Conservation (phyloP, 2,888 invertebrate species). For the Polydrusus tereticollis region DNA sequence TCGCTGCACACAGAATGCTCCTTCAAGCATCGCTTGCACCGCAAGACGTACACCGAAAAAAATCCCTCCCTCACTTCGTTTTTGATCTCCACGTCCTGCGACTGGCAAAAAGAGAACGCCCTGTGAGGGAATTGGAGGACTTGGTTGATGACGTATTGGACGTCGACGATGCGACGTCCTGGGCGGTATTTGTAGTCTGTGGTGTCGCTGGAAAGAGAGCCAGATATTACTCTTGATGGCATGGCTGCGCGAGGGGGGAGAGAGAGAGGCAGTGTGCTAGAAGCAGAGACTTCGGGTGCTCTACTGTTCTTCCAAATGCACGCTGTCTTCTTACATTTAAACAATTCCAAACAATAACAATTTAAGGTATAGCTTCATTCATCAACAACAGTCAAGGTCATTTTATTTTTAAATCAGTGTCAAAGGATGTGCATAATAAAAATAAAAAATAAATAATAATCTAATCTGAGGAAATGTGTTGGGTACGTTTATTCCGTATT, state of each 20-base stretch:
- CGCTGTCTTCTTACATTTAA: not conserved
- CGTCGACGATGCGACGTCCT: constrained; percentile 56
- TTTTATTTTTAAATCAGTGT: constrained; percentile 14
- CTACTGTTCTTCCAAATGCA: not conserved
- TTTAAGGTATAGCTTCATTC: too few relatives aligned
- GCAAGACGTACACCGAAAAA: constrained; percentile 52
- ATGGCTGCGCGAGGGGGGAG: constrained; percentile 18
- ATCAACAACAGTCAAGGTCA: not conserved
- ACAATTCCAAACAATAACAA: too few relatives aligned
- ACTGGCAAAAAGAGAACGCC: constrained; percentile 51
- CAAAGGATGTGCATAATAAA: not conserved
- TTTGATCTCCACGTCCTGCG: constrained; percentile 52
- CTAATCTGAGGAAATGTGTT: not conserved
- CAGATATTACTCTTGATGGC: not conserved
- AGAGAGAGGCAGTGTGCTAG: constrained; percentile 32
- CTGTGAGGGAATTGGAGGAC: constrained; percentile 53
- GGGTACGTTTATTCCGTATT: not conserved
- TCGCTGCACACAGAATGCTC: constrained; percentile 54
- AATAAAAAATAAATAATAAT: too few relatives aligned
- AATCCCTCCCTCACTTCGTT: constrained; percentile 55
- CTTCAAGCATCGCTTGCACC: constrained; percentile 51
- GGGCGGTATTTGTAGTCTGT: constrained; percentile 53
- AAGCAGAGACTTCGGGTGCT: not conserved
- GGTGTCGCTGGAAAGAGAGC: constrained; percentile 48
- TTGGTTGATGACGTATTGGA: constrained; percentile 53